Base-by-base conservation (phyloP, 2,888 invertebrate species). In the Heliconius sara region DNA sequence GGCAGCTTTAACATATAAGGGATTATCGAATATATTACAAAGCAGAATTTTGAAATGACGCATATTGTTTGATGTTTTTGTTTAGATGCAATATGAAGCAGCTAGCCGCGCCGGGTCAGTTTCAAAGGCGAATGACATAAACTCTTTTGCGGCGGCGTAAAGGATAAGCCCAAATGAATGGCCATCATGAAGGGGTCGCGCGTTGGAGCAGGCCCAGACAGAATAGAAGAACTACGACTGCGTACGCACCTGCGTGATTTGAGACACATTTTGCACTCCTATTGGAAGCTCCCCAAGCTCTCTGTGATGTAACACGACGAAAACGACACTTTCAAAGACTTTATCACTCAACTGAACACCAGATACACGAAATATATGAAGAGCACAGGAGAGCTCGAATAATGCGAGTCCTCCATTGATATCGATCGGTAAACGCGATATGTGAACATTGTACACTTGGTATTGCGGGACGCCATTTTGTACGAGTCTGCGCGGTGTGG, bases 191-290 rank as follows among this genome's bases (percentile, higher is more conserved):
- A 93, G 91, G 94, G 92, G 90, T 90, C 94, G 96, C 95, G 96
- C 95, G 96, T 96, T 96, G 96, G 98, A 97, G 97, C 98, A 98
- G 97, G 97, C 97, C 96, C 97, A 97, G 97, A 97, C 96, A 96
- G 97, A 96, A 96, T 96, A 96, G 96, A 96, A 95, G 96, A 97
- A 97, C 96, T 97, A 97, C 97, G 98, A 96, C 98, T 98, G 98
- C 98, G 98, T 98, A 98, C 98, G 98, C 98, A 98, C 98, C 98
- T 98, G 97, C 97, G 97, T 97, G 97, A 94, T 95, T 95, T 93
- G 94, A 92, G 91, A 92, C 89, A 92, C 95, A 95, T 95, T 91
- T 92, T 92, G 91, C 89, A 90, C 91, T 91, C 91, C 90, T 91
- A 92, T 92, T 93, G 89, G 91, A 93, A 90, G 86, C 90, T 91